Conservation (phyloP, 2,797 vertebrate genomes). For the Rhynchotus rufescens region DNA sequence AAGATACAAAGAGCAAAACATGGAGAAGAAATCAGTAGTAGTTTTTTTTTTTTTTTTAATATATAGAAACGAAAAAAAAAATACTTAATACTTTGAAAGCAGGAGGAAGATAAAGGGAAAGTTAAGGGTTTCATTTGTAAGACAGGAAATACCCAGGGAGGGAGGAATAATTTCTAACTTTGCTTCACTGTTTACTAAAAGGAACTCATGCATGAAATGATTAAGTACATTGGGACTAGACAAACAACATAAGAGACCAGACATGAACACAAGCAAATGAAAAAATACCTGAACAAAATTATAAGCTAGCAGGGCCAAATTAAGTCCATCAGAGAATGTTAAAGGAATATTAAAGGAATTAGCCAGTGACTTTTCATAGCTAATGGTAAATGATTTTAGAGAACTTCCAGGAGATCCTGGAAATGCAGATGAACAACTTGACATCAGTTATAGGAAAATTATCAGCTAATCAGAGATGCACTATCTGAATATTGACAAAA, state of each 20-base stretch:
- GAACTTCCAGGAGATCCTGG: background rate
- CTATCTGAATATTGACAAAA: background rate
- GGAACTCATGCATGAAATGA: constrained; percentile 48
- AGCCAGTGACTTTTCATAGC: constrained; percentile 24
- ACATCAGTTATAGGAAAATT: background rate
- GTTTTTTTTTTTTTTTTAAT: background rate
- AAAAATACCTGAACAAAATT: constrained; percentile 59
- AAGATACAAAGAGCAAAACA: background rate
- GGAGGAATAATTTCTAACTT: constrained; percentile 38
- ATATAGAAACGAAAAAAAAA: constrained; percentile 8
- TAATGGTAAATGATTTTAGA: constrained; percentile 25
- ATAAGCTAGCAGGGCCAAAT: constrained; percentile 17
- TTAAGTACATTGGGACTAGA: constrained; percentile 66
- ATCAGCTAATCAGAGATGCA: background rate
- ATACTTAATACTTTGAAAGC: constrained; percentile 34
- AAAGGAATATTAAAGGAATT: background rate
- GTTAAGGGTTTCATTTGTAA: constrained; percentile 45
- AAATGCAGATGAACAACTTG: background rate
- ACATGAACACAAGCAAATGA: constrained; percentile 36
- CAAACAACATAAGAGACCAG: constrained; percentile 43
- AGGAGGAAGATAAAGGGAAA: constrained; percentile 37
- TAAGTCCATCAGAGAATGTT: background rate
- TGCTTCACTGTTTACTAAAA: constrained; percentile 57
- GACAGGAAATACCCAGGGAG: constrained; percentile 41
- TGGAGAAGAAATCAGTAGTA: background rate